Base-by-base conservation (phyloP, 2,888 invertebrate species). In the Augiades crinisus region DNA sequence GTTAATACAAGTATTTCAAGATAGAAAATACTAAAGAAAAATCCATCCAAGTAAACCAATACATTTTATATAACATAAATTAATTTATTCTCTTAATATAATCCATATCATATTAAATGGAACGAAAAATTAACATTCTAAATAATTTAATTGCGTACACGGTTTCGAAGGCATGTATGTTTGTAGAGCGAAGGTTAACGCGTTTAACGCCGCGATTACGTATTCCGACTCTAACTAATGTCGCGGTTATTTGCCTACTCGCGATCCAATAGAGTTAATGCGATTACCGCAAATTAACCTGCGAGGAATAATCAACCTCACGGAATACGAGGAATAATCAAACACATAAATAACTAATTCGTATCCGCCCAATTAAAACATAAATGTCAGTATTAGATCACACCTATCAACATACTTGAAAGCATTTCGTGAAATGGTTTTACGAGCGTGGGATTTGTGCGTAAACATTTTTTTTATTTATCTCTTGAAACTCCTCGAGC, bases 381-480 rank as follows among this genome's bases (percentile, higher is more conserved):
- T 56, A 58, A 47, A 51, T 45, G 40, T 44, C 63, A 62, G 57
- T 61, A 63, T 22, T 40, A 30, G 49, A 60, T 54, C 60, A 59
- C 30, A 36, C 41, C 43, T 36, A 67, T 53, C 40, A 55, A 57
- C 58, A 71, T 67, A 68, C 27, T 79, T 83, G 88, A 89, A 89
- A 89, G 88, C 88, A 85, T 86, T 80, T 84, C 78, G 89, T 89
- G 89, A 89, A 89, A 89, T 89, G 89, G 89, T 89, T 89, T 89
- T 89, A 85, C 79, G 77, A 82, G 81, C 85, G 88, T 89, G 89
- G 89, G 89, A 85, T 81, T 88, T 89, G 86, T 88, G 88, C 89
- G 81, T 78, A 70, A 77, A 81, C 79, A 75, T 68, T 70, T 70
- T 66, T 62, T 68, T 70, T 69, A 65, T 60, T 58, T 66, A 60